Conservation (phyloP, 2,797 vertebrate genomes). For the Takifugu rubripes region DNA sequence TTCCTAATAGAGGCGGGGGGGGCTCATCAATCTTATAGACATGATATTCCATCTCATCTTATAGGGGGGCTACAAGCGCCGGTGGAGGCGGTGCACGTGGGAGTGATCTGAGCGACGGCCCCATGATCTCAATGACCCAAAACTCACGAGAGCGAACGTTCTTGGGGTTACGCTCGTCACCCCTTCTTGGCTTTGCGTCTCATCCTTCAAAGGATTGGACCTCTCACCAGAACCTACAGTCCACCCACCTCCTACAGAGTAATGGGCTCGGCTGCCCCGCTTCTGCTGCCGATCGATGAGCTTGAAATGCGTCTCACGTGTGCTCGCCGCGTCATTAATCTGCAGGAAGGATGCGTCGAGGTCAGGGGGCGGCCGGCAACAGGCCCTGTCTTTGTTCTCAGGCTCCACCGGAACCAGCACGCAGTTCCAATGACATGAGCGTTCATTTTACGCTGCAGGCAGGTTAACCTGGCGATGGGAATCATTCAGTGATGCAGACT, state of each 20-base stretch:
- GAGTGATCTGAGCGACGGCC: constrained; percentile 56
- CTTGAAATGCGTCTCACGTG: constrained; percentile 55
- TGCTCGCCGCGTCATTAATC: constrained; percentile 63
- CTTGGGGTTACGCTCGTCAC: constrained; percentile 44
- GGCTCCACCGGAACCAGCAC: constrained; percentile 26
- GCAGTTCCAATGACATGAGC: background rate
- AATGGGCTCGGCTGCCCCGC: constrained; percentile 11
- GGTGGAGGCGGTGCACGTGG: constrained; percentile 58
- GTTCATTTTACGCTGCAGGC: constrained; percentile 49
- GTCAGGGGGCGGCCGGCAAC: constrained; percentile 52
- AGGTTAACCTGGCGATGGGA: constrained; percentile 50
- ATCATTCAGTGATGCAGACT: constrained; percentile 39
- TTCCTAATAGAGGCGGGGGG: constrained; percentile 53
- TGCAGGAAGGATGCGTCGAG: constrained; percentile 53
- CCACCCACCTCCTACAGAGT: constrained; percentile 16
- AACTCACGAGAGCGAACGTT: constrained; percentile 45
- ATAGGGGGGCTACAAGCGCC: constrained; percentile 39
- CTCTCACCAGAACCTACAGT: background rate
- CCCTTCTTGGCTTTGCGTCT: constrained; percentile 1
- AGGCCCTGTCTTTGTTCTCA: constrained; percentile 44
- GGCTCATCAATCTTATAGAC: constrained; percentile 68
- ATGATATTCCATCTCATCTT: constrained; percentile 69
- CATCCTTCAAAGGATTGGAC: background rate
- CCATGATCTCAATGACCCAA: constrained; percentile 58
- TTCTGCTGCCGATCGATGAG: constrained; percentile 41